These are phyloP conservation scores for Pollachius pollachius DNA, from an alignment of 2,113 vertebrate species.

Conservation along the genomic window DNA sequence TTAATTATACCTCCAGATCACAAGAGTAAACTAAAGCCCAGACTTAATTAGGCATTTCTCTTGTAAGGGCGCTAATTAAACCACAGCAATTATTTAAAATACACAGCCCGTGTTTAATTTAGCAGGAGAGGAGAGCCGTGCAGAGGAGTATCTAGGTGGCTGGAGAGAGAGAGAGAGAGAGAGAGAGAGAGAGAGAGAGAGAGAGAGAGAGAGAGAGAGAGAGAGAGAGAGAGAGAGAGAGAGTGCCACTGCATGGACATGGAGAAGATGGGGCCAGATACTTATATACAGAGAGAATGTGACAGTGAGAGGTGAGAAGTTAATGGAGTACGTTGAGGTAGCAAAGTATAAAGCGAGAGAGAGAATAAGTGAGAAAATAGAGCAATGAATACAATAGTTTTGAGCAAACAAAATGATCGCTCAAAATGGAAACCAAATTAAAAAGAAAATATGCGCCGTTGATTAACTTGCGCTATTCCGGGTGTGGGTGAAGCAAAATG, in stretches of 20 bases:
- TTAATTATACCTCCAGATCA: constrained; percentile 41
- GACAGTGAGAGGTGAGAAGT: no score
- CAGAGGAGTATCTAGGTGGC: neutral
- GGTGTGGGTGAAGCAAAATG: constrained; percentile 29
- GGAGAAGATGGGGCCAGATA: no score
- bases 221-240: no score
- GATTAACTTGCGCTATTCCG: constrained; percentile 1
- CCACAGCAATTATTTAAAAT: constrained; percentile 47
- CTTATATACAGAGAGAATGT: no score
- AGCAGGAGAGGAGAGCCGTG: neutral
- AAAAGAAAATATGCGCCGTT: neutral
- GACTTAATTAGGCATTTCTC: constrained; percentile 25
- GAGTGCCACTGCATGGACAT: no score
- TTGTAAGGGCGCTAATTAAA: constrained; percentile 44
- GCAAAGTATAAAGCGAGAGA: neutral
- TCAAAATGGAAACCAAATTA: neutral
- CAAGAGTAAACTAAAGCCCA: constrained; percentile 25
- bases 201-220: no score
- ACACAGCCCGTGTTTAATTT: constrained; percentile 36
- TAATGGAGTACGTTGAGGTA: no score
- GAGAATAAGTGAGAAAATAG: neutral
- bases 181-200: no score
- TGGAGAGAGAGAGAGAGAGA: neutral
- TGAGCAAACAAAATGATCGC: constrained; percentile 8
- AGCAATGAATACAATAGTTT: neutral